These are phyloP conservation scores for Isoperla grammatica DNA, from an alignment of 2,888 invertebrate species.

Conservation along the genomic window DNA sequence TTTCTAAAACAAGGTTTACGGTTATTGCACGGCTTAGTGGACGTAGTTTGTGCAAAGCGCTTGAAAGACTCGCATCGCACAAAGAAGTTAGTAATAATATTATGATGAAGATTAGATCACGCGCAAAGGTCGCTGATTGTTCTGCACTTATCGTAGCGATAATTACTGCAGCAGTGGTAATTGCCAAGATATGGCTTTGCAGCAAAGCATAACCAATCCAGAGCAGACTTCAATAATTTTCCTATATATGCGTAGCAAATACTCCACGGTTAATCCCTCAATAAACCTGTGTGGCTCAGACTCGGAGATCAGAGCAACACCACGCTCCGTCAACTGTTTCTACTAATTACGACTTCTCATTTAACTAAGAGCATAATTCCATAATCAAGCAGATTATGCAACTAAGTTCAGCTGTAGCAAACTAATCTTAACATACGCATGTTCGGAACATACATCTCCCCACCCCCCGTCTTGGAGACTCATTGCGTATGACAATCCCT, in stretches of 20 bases:
- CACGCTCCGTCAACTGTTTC: slow-evolving; percentile 2
- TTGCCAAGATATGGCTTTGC: neutral
- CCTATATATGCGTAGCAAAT: no score
- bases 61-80: no score
- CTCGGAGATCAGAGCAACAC: neutral
- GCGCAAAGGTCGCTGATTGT: slow-evolving; percentile 9
- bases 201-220: no score
- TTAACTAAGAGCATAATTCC: slow-evolving; percentile 16
- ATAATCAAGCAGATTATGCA: slow-evolving; percentile 13
- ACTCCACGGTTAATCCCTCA: no score
- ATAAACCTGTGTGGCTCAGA: no score
- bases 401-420: slow-evolving; percentile 7
- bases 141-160: neutral
- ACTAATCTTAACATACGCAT: slow-evolving; percentile 17
- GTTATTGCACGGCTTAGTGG: no score
- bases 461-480: neutral
- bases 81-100: no score
- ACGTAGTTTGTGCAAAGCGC: no score
- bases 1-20: neutral
- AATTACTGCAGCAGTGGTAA: slow-evolving; percentile 14
- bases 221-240: no score
- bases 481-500: neutral
- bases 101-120: no score
- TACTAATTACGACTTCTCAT: slow-evolving; percentile 10
- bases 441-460: neutral